Conservation (phyloP, 1,140 invertebrate species). For the Zelostemma sp. region DNA sequence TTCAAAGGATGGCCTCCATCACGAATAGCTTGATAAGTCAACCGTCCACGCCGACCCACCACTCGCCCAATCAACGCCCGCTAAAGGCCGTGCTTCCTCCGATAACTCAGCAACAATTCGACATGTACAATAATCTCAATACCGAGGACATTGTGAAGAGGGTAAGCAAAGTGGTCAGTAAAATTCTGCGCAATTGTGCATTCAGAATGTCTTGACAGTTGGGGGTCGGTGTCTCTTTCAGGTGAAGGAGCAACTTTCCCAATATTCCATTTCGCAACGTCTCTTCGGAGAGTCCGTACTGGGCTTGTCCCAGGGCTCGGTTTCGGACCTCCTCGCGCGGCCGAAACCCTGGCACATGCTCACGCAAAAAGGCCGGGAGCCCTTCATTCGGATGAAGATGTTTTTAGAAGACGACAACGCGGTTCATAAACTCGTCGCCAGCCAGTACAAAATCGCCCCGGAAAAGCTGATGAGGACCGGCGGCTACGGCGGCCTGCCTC, state of each 20-base stretch:
- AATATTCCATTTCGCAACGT: conserved; percentile 98
- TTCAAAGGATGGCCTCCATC: conserved; percentile 97
- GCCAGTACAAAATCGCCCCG: conserved; percentile 97
- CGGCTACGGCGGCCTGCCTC: conserved; percentile 88
- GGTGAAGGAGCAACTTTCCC: conserved; percentile 97
- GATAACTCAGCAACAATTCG: conserved; percentile 99
- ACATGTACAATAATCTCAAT: conserved; percentile 97
- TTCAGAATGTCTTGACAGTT: not conserved
- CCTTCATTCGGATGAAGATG: conserved; percentile 98
- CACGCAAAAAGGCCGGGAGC: conserved; percentile 96
- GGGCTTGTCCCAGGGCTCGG: conserved; percentile 95
- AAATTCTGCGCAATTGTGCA: not conserved
- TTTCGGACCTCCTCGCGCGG: conserved; percentile 92
- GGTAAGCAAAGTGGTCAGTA: conserved; percentile 65
- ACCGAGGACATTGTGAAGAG: conserved; percentile 98
- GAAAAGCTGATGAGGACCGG: conserved; percentile 96
- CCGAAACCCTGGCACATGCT: conserved; percentile 99
- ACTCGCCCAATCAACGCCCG: conserved; percentile 85
- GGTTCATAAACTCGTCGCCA: conserved; percentile 95
- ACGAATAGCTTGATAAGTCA: conserved; percentile 96
- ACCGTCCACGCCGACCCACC: conserved; percentile 85
- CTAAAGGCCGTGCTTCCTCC: conserved; percentile 96
- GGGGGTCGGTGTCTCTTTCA: conserved; percentile 50
- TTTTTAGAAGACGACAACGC: conserved; percentile 97
- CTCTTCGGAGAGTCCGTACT: conserved; percentile 98